These are phyloP conservation scores for Abrostola tripartita DNA, from an alignment of 2,888 invertebrate species.

Conservation along the genomic window DNA sequence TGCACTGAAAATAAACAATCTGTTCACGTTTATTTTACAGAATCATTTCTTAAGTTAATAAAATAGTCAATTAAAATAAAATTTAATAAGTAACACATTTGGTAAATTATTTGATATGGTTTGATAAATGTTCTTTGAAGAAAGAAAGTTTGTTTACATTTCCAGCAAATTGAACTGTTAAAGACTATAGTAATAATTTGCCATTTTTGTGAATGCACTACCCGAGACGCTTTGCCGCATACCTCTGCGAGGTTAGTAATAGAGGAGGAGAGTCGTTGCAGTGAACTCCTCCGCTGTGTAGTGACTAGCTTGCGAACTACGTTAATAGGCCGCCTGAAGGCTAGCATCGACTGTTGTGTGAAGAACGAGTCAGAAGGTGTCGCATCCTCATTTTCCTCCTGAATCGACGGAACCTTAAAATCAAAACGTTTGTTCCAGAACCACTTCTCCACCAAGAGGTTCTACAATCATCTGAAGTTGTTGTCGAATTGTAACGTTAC, in stretches of 20 bases:
- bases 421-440: constrained; percentile 69
- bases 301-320: constrained; percentile 87
- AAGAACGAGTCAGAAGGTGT: constrained; percentile 75
- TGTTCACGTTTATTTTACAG: no score
- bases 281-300: constrained; percentile 82
- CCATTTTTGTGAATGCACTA: constrained; percentile 73
- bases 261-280: constrained; percentile 84
- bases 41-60: no score
- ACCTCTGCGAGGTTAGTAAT: constrained; percentile 87
- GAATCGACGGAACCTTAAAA: constrained; percentile 82
- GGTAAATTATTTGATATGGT: no score
- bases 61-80: no score
- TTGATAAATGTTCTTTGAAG: no score
- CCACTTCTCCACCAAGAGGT: constrained; percentile 36
- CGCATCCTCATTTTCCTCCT: constrained; percentile 78
- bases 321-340: constrained; percentile 81
- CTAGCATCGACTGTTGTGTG: constrained; percentile 78
- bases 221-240: constrained; percentile 69
- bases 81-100: no score
- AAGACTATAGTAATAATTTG: constrained; percentile 1
- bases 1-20: no score
- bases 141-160: no score
- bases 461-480: constrained; percentile 15
- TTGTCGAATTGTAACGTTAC: background rate
- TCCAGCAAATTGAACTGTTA: no score